Conservation (phyloP, 2,113 vertebrate species). For the Dicerorhinus sumatrensis region DNA sequence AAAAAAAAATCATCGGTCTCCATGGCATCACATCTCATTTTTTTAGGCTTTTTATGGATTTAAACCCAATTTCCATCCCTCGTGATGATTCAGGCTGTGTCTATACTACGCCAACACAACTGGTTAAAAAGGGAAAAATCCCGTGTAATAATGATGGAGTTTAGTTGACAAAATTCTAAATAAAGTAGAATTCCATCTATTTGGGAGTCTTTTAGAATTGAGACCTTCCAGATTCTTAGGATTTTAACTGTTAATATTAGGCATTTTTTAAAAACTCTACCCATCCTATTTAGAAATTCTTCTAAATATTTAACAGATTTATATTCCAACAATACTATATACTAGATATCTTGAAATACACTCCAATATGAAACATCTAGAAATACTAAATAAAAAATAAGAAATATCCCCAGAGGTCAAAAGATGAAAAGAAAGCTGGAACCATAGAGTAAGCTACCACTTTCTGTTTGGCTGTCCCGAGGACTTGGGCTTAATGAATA, state of each 20-base stretch:
- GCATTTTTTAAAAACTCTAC: not conserved
- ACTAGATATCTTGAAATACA: not conserved
- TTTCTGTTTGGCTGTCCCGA: not conserved
- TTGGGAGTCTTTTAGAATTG: not conserved
- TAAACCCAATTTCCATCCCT: slow-evolving; percentile 59
- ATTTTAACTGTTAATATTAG: slow-evolving; percentile 26
- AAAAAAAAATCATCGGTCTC: slow-evolving; percentile 24
- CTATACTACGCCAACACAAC: slow-evolving; percentile 72
- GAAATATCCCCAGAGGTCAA: not conserved
- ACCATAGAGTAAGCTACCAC: not conserved
- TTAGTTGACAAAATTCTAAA: slow-evolving; percentile 53
- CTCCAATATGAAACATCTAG: not conserved
- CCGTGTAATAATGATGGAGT: slow-evolving; percentile 8
- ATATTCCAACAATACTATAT: not conserved
- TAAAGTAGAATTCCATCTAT: slow-evolving; percentile 41
- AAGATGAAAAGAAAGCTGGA: not conserved
- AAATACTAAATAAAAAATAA: not conserved
- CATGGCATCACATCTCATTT: slow-evolving; percentile 62
- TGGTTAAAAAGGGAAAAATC: slow-evolving; percentile 53
- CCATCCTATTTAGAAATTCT: not conserved
- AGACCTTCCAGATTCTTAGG: not conserved
- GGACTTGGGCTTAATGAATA: not conserved
- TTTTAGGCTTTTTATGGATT: slow-evolving; percentile 67
- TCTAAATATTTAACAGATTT: not conserved
- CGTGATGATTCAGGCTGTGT: slow-evolving; percentile 70